Evolutionary conservation across 2,888 invertebrate genomes (phyloP).

Genomic region (Amphiduros pacificus): DNA sequence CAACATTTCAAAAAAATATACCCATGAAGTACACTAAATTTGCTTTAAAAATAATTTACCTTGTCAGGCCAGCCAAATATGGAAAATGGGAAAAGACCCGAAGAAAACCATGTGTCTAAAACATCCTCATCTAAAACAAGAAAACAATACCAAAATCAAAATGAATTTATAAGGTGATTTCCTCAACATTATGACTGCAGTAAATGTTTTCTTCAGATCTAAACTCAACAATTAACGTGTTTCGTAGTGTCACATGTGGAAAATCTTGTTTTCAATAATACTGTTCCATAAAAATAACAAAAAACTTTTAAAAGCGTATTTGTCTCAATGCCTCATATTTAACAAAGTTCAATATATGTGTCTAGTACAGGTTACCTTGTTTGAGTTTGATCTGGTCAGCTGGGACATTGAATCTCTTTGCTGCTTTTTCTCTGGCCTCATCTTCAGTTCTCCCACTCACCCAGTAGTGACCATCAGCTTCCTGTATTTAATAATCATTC

Average conservation of each 20-base stretch:
- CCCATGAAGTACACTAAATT: too few relatives aligned
- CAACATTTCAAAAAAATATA: too few relatives aligned
- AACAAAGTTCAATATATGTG: too few relatives aligned
- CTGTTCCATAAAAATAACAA: too few relatives aligned
- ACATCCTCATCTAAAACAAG: conserved; percentile 83
- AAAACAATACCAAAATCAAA: neutral
- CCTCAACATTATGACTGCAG: too few relatives aligned
- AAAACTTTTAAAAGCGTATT: too few relatives aligned
- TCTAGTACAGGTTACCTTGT: conserved; percentile 58
- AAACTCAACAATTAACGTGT: too few relatives aligned
- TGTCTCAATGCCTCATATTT: too few relatives aligned
- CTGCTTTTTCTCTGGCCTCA: conserved; percentile 81
- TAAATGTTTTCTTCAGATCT: too few relatives aligned
- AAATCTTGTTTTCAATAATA: too few relatives aligned
- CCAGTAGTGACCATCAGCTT: conserved; percentile 65
- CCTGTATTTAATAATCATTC: conserved; percentile 20
- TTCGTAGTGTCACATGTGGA: too few relatives aligned
- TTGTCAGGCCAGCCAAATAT: conserved; percentile 94
- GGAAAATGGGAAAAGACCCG: conserved; percentile 93
- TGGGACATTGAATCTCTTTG: conserved; percentile 69
- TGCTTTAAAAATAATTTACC: conserved; percentile 42
- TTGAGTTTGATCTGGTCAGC: conserved; percentile 54
- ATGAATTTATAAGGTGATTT: too few relatives aligned
- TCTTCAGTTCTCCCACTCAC: conserved; percentile 68
- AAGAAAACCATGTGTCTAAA: conserved; percentile 98